These are phyloP conservation scores for Neomicropteryx cornuta DNA, from an alignment of 1,140 invertebrate species.

Conservation along the genomic window DNA sequence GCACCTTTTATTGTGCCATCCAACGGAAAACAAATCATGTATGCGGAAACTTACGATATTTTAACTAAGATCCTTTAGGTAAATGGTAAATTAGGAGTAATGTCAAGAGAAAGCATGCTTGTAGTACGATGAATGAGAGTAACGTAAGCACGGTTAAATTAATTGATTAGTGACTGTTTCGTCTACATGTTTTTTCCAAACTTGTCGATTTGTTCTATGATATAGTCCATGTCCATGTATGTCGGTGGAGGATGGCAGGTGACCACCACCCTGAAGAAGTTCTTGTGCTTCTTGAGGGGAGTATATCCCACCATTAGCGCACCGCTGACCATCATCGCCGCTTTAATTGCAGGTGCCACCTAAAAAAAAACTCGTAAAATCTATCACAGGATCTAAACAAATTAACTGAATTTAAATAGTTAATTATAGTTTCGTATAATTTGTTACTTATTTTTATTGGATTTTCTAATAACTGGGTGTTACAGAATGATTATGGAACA, in stretches of 20 bases:
- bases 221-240: constrained; percentile 5
- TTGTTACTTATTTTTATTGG: not conserved
- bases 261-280: constrained; percentile 85
- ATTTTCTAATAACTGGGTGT: not conserved
- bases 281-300: constrained; percentile 56
- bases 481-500: not conserved
- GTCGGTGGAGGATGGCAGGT: constrained; percentile 54
- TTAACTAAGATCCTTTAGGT: too few relatives aligned
- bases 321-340: constrained; percentile 63
- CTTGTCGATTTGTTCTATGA: constrained; percentile 10
- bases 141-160: too few relatives aligned
- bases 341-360: constrained; percentile 79
- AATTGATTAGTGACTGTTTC: too few relatives aligned
- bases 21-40: too few relatives aligned
- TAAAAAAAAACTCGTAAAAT: constrained; percentile 25
- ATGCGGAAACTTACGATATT: too few relatives aligned
- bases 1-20: too few relatives aligned
- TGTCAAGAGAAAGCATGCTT: too few relatives aligned
- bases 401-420: not conserved
- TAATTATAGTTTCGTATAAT: not conserved
- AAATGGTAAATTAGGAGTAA: too few relatives aligned
- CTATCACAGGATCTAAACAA: not conserved
- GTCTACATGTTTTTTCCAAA: too few relatives aligned
- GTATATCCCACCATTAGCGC: constrained; percentile 79
- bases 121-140: too few relatives aligned